Percentiles rank a stretch among this genome's conserved stretches.
phyloP scores from a whole-genome alignment of 2,113 vertebrate species.

The Tragulus kanchil region DNA sequence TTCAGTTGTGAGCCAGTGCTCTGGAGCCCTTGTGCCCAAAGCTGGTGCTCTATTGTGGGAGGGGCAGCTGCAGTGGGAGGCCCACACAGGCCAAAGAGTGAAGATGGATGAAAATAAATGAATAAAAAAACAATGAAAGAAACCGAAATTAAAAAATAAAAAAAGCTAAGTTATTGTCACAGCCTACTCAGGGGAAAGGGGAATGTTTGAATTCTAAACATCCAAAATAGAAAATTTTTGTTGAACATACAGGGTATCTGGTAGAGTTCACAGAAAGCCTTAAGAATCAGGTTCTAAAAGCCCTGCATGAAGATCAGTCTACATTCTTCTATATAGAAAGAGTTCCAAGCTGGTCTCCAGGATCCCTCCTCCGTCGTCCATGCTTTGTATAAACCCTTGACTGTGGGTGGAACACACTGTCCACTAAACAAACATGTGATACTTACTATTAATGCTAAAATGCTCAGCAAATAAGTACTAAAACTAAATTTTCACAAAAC shows the following conservation, averaged over 20 bases:
- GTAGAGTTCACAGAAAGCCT: neutral
- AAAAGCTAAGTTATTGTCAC: neutral
- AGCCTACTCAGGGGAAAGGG: neutral
- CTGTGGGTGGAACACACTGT: neutral
- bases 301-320: neutral
- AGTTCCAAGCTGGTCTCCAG: neutral
- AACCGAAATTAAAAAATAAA: no score
- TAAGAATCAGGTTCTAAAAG: neutral
- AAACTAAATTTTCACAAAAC: neutral
- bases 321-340: neutral
- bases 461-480: neutral
- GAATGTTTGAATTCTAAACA: no score
- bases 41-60: no score
- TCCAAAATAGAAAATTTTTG: neutral
- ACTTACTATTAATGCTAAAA: neutral
- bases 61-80: no score
- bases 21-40: no score
- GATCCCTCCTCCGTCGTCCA: neutral
- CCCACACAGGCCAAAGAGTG: no score
- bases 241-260: neutral
- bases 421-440: neutral
- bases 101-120: no score
- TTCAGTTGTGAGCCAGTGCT: no score
- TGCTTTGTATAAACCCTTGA: neutral
- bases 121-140: no score